Percentiles rank a stretch among this genome's conserved stretches.
Conservation (phyloP, 1,140 invertebrate species). For the Zaprionus vittiger region DNA sequence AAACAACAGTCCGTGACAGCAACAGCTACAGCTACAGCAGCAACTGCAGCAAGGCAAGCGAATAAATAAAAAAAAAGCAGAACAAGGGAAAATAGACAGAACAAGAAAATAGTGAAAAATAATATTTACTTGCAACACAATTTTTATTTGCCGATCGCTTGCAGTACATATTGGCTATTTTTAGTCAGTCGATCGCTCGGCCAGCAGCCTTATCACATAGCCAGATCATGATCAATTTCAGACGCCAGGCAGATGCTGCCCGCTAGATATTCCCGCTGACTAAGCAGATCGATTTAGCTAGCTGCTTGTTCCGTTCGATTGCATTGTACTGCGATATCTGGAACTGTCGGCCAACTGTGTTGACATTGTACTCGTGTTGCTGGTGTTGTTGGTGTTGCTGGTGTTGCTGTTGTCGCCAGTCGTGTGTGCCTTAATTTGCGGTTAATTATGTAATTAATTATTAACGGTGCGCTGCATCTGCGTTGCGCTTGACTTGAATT, state of each 20-base stretch:
- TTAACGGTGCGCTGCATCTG: constrained; percentile 68
- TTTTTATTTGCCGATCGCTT: constrained; percentile 46
- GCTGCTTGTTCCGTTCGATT: constrained; percentile 15
- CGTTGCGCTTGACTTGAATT: constrained; percentile 42
- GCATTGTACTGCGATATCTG: constrained; percentile 5
- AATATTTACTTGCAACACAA: constrained; percentile 67
- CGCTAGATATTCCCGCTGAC: not conserved
- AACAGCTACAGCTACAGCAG: constrained; percentile 23
- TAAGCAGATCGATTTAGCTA: constrained; percentile 8
- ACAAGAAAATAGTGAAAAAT: constrained; percentile 49
- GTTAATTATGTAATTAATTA: constrained; percentile 80
- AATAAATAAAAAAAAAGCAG: not conserved
- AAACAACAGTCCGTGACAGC: constrained; percentile 28
- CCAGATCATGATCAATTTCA: constrained; percentile 4
- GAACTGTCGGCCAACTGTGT: constrained; percentile 55
- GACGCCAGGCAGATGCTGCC: not conserved
- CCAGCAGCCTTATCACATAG: not conserved
- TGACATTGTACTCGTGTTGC: constrained; percentile 42
- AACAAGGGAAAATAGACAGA: constrained; percentile 16
- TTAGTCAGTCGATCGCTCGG: not conserved
- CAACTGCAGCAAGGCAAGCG: not conserved
- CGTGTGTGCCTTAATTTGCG: constrained; percentile 73
- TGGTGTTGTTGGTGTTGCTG: constrained; percentile 27
- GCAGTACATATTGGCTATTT: constrained; percentile 2
- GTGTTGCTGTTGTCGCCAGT: constrained; percentile 24